Percentiles rank a stretch among this genome's conserved stretches.
phyloP scores from a whole-genome alignment of 2,797 vertebrate genomes.

The Leptoclinus maculatus region DNA sequence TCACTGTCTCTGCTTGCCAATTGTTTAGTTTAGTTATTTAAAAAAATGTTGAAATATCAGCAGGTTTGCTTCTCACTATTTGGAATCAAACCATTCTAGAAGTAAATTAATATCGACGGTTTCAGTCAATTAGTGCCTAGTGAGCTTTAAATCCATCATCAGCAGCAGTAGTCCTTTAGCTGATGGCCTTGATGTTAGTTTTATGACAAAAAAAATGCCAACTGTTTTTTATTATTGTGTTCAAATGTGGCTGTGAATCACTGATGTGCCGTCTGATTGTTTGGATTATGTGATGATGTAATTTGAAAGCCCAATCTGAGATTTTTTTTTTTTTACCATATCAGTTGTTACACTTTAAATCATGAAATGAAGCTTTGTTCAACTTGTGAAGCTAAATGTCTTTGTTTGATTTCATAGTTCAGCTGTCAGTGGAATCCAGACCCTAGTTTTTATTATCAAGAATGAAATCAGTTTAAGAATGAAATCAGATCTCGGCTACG shows the following conservation, averaged over 20 bases:
- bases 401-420: slow-evolving; percentile 4
- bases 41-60: background rate
- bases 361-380: slow-evolving; percentile 2
- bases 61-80: slow-evolving; percentile 1
- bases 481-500: slow-evolving; percentile 1
- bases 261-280: slow-evolving; percentile 58
- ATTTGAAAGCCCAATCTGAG: slow-evolving; percentile 47
- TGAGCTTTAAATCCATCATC: slow-evolving; percentile 7
- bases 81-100: slow-evolving; percentile 18
- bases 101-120: background rate
- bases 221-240: slow-evolving; percentile 53
- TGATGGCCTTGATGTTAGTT: slow-evolving; percentile 52
- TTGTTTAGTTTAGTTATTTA: slow-evolving; percentile 34
- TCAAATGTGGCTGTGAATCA: slow-evolving; percentile 60
- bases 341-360: slow-evolving; percentile 23
- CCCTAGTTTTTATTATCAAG: slow-evolving; percentile 18
- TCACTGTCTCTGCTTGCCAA: slow-evolving; percentile 52
- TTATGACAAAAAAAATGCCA: slow-evolving; percentile 67
- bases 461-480: background rate
- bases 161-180: slow-evolving; percentile 14
- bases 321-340: slow-evolving; percentile 8
- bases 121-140: slow-evolving; percentile 48
- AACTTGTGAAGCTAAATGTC: background rate
- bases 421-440: background rate
- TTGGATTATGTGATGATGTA: slow-evolving; percentile 36